These are phyloP conservation scores for Scaptomyza parva DNA, from an alignment of 2,888 invertebrate species.

Conservation along the genomic window DNA sequence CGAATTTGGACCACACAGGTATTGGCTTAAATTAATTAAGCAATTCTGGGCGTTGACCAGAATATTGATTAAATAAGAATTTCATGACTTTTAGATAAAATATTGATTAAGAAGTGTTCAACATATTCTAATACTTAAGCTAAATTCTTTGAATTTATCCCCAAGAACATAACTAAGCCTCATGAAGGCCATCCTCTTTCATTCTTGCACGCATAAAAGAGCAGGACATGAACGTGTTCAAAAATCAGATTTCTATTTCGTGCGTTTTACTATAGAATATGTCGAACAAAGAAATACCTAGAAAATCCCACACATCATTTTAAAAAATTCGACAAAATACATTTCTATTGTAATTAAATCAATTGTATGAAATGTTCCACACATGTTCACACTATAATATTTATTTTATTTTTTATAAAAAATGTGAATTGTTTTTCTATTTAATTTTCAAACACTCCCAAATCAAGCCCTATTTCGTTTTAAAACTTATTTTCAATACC, in stretches of 20 bases:
- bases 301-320: background rate
- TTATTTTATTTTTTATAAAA: background rate
- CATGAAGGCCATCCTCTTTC: background rate
- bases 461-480: too few relatives aligned
- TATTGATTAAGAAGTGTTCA: too few relatives aligned
- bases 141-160: background rate
- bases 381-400: background rate
- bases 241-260: conserved; percentile 2
- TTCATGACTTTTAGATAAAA: too few relatives aligned
- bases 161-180: background rate
- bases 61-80: too few relatives aligned
- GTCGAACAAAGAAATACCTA: background rate
- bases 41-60: too few relatives aligned
- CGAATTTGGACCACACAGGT: background rate
- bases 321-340: background rate
- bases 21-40: background rate
- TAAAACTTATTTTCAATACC: too few relatives aligned
- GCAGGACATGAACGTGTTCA: background rate
- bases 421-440: background rate
- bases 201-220: background rate
- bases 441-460: too few relatives aligned
- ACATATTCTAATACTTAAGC: too few relatives aligned
- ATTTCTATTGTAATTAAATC: background rate
- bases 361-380: background rate
- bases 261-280: background rate